Base-by-base conservation (phyloP, 2,113 vertebrate genomes). In the Hystrix brachyura region DNA sequence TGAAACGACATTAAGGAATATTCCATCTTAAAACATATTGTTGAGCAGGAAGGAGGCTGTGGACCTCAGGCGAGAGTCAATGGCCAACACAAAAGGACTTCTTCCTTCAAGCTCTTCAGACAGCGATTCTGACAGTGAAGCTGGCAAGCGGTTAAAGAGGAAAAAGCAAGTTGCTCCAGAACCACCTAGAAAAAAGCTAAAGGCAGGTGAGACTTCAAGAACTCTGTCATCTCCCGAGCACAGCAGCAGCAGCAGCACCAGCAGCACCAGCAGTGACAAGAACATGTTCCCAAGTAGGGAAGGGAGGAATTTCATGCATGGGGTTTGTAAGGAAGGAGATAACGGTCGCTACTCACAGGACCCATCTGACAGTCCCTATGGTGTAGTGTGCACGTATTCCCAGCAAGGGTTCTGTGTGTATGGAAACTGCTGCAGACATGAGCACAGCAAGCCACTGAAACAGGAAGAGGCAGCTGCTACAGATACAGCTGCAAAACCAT, bases 341-440 rank as follows among this genome's bases (percentile, higher is more conserved):
- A 99, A 99, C 99, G 99, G 99, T 98, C 99, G 99, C 90, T 99
- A 99, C 97, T 99, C 99, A 0, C 99, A 99, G 57, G 99, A 99
- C 96, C 99, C 99, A 92, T 99, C 98, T 94, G 99, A 98, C 98
- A 99, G 99, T 98, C 99, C 99, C 32, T 99, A 99, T 71, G 98
- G 98, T 94, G 99, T 99, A 99, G 99, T 99, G 97, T 99, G 99
- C 99, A 99, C 99, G 98, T 99, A 99, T 98, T 99, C 99, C 89
- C 99, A 99, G 98, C 99, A 99, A 97, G 99, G 99, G 95, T 99
- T 99, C 99, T 99, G 99, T 96, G 99, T 99, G 96, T 99, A 99
- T 3, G 99, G 99, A 98, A 99, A 99, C 97, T 99, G 97, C 3
- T 99, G 99, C 99, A 99, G 99, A 97, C 99, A 99, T 84, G 99